These are phyloP conservation scores for Megatriorchis doriae DNA, from an alignment of 2,113 vertebrate genomes.

Conservation along the genomic window DNA sequence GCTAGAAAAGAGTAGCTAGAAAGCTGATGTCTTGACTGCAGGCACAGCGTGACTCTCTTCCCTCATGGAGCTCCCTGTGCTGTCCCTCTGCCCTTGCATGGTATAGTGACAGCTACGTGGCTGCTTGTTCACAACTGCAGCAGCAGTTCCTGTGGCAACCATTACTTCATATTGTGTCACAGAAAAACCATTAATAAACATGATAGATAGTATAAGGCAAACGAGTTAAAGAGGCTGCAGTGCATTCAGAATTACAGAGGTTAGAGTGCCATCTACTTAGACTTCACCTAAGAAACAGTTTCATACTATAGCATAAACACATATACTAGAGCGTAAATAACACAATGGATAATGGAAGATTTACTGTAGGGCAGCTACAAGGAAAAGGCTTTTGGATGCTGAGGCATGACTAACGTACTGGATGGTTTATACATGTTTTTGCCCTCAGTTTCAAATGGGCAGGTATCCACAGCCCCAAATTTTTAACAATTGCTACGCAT, in stretches of 20 bases:
- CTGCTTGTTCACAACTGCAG: not conserved
- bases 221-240: not conserved
- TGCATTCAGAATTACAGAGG: not conserved
- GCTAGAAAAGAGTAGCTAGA: not conserved
- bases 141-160: not conserved
- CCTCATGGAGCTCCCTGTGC: rapidly evolving
- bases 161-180: not conserved
- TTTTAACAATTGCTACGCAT: not conserved
- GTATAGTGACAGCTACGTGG: rapidly evolving
- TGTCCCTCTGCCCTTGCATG: not conserved
- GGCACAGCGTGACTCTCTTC: not conserved
- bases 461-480: not conserved
- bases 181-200: not conserved
- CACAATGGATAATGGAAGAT: not conserved
- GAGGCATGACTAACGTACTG: not conserved
- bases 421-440: not conserved
- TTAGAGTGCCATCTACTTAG: not conserved
- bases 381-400: not conserved
- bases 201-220: not conserved
- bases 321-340: not conserved
- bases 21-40: not conserved
- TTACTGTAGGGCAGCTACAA: not conserved
- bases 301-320: not conserved
- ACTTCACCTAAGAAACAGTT: not conserved
- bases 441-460: not conserved